Percentiles rank a stretch among this genome's conserved stretches.
Conservation (phyloP, 2,797 vertebrate species). For the Channa striata region DNA sequence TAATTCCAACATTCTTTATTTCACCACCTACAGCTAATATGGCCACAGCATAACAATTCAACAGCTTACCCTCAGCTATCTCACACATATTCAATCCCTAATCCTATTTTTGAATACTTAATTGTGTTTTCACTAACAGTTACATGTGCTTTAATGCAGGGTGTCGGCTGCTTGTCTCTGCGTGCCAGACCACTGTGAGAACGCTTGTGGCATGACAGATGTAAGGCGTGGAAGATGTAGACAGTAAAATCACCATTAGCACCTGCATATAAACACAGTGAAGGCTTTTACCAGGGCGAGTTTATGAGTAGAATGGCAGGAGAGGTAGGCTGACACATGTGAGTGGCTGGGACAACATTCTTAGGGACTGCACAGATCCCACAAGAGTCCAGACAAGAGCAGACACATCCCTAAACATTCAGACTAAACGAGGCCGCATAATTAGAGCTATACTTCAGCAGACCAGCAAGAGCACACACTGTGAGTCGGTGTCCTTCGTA, state of each 20-base stretch:
- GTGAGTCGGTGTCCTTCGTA: conserved; percentile 51
- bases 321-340: conserved; percentile 54
- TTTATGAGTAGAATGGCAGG: conserved; percentile 52
- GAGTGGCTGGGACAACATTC: conserved; percentile 52
- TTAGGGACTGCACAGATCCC: conserved; percentile 54
- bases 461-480: conserved; percentile 46
- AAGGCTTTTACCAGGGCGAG: conserved; percentile 59
- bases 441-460: conserved; percentile 77
- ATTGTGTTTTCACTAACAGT: conserved; percentile 47
- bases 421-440: conserved; percentile 79
- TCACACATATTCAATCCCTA: conserved; percentile 26
- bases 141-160: conserved; percentile 45
- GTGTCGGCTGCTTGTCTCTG: conserved; percentile 62
- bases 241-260: conserved; percentile 70
- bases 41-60: conserved; percentile 2
- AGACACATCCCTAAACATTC: conserved; percentile 70
- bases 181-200: conserved; percentile 58
- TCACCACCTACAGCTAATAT: conserved; percentile 19
- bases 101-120: conserved; percentile 35
- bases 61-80: conserved; percentile 6
- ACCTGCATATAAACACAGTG: conserved; percentile 63
- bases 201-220: conserved; percentile 69
- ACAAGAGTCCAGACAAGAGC: conserved; percentile 69
- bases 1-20: conserved; percentile 27
- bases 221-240: conserved; percentile 66